Evolutionary conservation across 2,888 invertebrate species (phyloP), one percentile per base, ranked within the genome.

Genomic region (Cryptus viduatorius): DNA sequence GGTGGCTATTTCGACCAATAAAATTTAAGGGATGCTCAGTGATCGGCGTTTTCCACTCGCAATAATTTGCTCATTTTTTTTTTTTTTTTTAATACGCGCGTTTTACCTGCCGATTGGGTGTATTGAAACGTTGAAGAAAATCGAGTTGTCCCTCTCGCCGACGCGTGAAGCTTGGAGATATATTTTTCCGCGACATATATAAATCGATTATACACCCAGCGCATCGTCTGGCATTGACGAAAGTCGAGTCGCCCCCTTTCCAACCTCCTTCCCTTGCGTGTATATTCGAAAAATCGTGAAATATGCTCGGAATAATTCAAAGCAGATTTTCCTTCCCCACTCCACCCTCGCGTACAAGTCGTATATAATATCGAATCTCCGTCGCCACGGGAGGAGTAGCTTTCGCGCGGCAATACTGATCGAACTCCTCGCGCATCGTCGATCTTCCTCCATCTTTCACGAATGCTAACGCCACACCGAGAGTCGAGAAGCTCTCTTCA

Each of bases 301-400:
- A 88, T 90, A 90, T 86, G 83, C 83, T 86, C 56, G 82, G 87
- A 88, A 88, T 89, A 90, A 90, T 90, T 89, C 87, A 90, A 72
- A 80, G 46, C 64, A 79, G 79, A 76, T 83, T 79, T 83, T 65
- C 48, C 71, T 37, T 42, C 42, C n/a, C 48, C 72, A 10, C 10
- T 19, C 3, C 4, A 56, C 0, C 42, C 24, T 42, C 29, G 76
- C 12, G 42, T 19, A 50, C 3, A 1, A 29, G 56, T 61, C 19
- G 14, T 65, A 42, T 44, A 37, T 14, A n/a, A 48, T 31, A 65
- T 76, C 76, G n/a, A 65, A 16, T 42, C 42, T 10, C 59, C 14
- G 16, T 4, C 46, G 16, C 10, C 46, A 29, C 44, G 24, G 24
- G 1, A 24, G 1, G n/a, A 86, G 88, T 87, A 85, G 86, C 85